Evolutionary conservation across 2,797 vertebrate genomes (phyloP).

Genomic region (Schizothorax lantsangensis): DNA sequence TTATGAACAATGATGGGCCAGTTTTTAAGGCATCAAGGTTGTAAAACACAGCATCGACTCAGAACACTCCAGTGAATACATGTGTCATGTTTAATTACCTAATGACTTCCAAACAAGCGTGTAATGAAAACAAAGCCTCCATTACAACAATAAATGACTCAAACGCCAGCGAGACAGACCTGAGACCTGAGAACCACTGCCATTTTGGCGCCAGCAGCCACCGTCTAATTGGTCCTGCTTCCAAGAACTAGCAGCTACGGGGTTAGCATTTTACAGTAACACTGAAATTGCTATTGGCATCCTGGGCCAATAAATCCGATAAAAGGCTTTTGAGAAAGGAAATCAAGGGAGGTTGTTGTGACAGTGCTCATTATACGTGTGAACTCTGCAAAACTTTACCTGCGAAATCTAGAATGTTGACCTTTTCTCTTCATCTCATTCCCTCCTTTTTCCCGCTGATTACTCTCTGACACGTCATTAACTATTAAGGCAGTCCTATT

Average conservation of each 20-base stretch:
- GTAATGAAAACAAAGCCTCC: conserved; percentile 72
- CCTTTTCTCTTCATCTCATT: conserved; percentile 28
- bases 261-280: conserved; percentile 62
- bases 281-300: conserved; percentile 53
- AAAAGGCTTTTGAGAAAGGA: conserved; percentile 45
- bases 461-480: conserved; percentile 36
- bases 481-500: conserved; percentile 42
- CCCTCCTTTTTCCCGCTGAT: neutral
- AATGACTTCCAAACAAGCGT: conserved; percentile 76
- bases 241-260: conserved; percentile 69
- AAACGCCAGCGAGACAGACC: conserved; percentile 68
- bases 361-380: conserved; percentile 29
- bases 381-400: conserved; percentile 47
- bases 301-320: conserved; percentile 53
- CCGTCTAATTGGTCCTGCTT: conserved; percentile 71
- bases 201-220: conserved; percentile 67
- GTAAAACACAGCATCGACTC: neutral
- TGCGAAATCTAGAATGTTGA: conserved; percentile 20
- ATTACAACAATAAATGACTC: conserved; percentile 76
- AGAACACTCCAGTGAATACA: conserved; percentile 18
- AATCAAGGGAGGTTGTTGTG: conserved; percentile 52
- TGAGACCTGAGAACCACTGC: conserved; percentile 70
- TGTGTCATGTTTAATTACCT: conserved; percentile 71
- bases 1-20: neutral
- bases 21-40: neutral